A percentile compares a stretch with the other conserved stretches of the same genome.
Conservation (phyloP, 1,140 invertebrate species). For the Listronotus bonariensis region DNA sequence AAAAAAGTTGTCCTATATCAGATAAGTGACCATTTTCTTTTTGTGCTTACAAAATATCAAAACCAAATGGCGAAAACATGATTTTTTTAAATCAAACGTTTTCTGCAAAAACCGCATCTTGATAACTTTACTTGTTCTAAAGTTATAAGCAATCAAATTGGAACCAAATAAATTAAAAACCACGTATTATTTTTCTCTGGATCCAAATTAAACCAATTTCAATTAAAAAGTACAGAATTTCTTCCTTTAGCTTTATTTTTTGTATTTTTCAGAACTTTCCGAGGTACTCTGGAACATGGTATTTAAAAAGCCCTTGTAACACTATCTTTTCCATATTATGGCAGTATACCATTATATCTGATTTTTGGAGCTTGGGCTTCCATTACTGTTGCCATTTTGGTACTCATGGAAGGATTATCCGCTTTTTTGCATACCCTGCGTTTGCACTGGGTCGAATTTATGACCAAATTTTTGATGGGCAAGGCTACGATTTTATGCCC, state of each 20-base stretch:
- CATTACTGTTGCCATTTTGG: slow-evolving; percentile 89
- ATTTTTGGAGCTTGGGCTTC: slow-evolving; percentile 81
- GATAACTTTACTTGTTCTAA: too few relatives aligned
- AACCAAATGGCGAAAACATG: too few relatives aligned
- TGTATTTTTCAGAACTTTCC: slow-evolving; percentile 78
- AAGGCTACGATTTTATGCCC: slow-evolving; percentile 87
- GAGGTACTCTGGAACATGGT: slow-evolving; percentile 98
- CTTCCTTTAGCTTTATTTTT: slow-evolving; percentile 3
- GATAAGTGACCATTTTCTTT: too few relatives aligned
- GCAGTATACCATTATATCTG: slow-evolving; percentile 75
- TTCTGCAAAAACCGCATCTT: too few relatives aligned
- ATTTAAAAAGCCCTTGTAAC: slow-evolving; percentile 69
- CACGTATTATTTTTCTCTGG: too few relatives aligned
- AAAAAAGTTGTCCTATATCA: too few relatives aligned
- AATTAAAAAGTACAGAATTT: too few relatives aligned
- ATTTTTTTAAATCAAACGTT: too few relatives aligned
- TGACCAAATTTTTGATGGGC: slow-evolving; percentile 89
- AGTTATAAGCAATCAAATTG: too few relatives aligned
- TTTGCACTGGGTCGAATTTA: slow-evolving; percentile 79
- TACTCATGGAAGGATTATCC: slow-evolving; percentile 97
- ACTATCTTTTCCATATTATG: slow-evolving; percentile 63
- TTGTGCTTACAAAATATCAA: too few relatives aligned
- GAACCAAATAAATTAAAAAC: too few relatives aligned
- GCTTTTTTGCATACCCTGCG: slow-evolving; percentile 97
- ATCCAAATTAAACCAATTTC: too few relatives aligned